A percentile compares a stretch with the other conserved stretches of the same genome.
phyloP scores from a whole-genome alignment of 2,797 vertebrate genomes.

The Lepilemur ruficaudatus region DNA sequence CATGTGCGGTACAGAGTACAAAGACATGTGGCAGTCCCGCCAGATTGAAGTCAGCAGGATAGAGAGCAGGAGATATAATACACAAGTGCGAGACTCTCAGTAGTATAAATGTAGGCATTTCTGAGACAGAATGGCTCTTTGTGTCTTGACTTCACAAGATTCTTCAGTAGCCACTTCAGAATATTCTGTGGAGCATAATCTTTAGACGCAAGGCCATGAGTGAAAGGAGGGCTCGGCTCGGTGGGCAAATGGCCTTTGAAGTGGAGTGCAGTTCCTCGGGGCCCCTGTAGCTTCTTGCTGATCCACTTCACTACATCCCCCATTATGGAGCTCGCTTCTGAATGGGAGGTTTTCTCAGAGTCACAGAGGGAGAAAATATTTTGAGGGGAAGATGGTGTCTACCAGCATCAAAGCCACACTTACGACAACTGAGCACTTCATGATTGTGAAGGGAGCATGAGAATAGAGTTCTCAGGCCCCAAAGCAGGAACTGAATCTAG shows the following conservation, averaged over 20 bases:
- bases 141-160: constrained; percentile 77
- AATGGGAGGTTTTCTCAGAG: constrained; percentile 38
- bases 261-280: constrained; percentile 61
- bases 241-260: constrained; percentile 67
- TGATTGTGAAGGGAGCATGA: not conserved
- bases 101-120: constrained; percentile 72
- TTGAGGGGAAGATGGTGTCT: constrained; percentile 30
- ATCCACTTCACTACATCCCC: constrained; percentile 49
- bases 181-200: constrained; percentile 64
- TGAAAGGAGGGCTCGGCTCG: constrained; percentile 34
- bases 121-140: constrained; percentile 76
- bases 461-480: not conserved
- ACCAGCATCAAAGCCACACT: constrained; percentile 36
- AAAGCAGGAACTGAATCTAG: not conserved
- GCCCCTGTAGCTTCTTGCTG: constrained; percentile 27
- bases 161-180: constrained; percentile 72
- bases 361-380: constrained; percentile 7
- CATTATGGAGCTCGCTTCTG: not conserved
- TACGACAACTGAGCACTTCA: not conserved
- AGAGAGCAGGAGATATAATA: constrained; percentile 67
- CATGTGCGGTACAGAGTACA: constrained; percentile 71
- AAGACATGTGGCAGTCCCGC: constrained; percentile 73
- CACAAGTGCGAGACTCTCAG: constrained; percentile 68
- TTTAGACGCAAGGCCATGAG: constrained; percentile 61
- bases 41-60: constrained; percentile 74